Base-by-base conservation (phyloP, 1,140 invertebrate species). In the Contarinia nasturtii region DNA sequence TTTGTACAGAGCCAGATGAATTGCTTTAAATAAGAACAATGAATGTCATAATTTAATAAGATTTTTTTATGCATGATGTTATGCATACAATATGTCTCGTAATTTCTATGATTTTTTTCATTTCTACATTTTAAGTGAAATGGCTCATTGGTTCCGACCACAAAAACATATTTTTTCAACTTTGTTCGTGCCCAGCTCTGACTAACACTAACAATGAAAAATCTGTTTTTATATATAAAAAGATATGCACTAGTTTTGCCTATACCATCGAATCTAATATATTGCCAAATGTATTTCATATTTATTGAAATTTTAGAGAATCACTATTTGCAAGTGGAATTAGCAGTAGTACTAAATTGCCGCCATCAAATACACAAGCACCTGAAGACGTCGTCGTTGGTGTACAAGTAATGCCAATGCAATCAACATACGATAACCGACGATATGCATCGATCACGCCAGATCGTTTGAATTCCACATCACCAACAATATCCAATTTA, bases 251-350 rank as follows among this genome's bases (percentile, higher is more conserved):
- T 14, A n/a, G n/a, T 40, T 15, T 40, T 40, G n/a, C 38, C 38
- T 19, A 40, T 15, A 14, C 18, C 18, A 19, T 15, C n/a, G n/a
- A 40, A 40, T 19, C 38, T 15, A 40, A 40, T 40, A 40, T 40
- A 3, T 40, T 40, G n/a, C 38, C 18, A 15, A 44, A 44, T 20
- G 17, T 45, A 27, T 27, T 27, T 27, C 27, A 10, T 27, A 27
- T 27, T 27, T 27, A 27, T 27, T 27, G 27, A 27, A 27, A 27
- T n/a, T 19, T 2, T 15, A 63, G 61, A 49, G 61, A 63, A 51
- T 63, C 61, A 47, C 53, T 63, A 49, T 63, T 63, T 55, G 58
- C 18, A 2, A 36, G 36, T 22, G 43, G 21, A 44, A 18, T 44
- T 19, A 44, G 22, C 11, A 27, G 18, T n/a, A 44, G 22, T 11